These are phyloP conservation scores for Aromia moschata DNA, from an alignment of 2,888 invertebrate species.

Conservation along the genomic window DNA sequence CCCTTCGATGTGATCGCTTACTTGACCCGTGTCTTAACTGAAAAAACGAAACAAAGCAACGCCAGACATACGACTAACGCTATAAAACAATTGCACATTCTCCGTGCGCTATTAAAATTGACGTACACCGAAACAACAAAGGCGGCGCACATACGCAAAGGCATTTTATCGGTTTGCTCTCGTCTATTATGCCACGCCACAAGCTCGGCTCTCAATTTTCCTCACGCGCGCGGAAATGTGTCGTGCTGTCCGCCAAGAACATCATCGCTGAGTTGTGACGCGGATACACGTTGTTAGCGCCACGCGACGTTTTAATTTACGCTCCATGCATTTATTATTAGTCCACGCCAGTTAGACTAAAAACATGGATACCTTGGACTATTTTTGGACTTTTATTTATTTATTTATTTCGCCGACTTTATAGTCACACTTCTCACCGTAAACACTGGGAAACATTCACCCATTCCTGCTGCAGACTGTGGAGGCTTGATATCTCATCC, in stretches of 20 bases:
- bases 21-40: no score
- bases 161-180: conserved; percentile 18
- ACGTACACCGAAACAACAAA: conserved; percentile 22
- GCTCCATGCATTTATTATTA: conserved; percentile 17
- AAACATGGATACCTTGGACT: no score
- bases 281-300: conserved; percentile 3
- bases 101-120: conserved; percentile 4
- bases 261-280: conserved; percentile 7
- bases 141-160: conserved; percentile 20
- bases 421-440: no score
- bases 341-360: no score
- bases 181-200: conserved; percentile 19
- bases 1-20: no score
- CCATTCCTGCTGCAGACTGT: no score
- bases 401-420: no score
- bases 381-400: no score
- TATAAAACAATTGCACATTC: conserved; percentile 23
- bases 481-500: no score
- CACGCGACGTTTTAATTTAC: background rate
- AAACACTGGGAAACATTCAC: no score
- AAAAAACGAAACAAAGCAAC: conserved; percentile 1
- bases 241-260: conserved; percentile 1
- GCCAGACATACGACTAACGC: background rate
- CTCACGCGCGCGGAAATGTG: conserved; percentile 17
- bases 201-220: conserved; percentile 12